These are phyloP conservation scores for Muntiacus reevesi DNA, from an alignment of 2,113 vertebrate species.

Conservation along the genomic window DNA sequence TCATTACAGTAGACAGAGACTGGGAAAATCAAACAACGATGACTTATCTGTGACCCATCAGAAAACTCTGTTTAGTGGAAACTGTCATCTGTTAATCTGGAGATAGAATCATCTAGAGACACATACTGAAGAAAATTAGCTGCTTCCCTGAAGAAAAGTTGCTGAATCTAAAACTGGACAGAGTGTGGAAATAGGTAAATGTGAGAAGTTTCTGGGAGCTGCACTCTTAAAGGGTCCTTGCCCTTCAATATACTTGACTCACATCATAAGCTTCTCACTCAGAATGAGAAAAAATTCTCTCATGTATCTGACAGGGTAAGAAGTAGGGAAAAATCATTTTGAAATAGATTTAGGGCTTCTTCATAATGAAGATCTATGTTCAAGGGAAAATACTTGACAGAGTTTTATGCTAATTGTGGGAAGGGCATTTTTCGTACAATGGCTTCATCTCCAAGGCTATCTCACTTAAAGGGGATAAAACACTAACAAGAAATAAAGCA, in stretches of 20 bases:
- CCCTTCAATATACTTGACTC: background rate
- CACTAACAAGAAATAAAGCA: background rate
- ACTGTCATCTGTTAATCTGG: background rate
- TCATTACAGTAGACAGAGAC: background rate
- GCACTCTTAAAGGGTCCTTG: fast-evolving
- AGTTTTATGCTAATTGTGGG: background rate
- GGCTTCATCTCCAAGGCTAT: background rate
- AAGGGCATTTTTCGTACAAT: background rate
- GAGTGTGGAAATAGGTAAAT: background rate
- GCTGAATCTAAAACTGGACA: background rate
- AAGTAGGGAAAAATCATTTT: background rate
- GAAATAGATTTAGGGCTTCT: background rate
- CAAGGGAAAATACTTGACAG: background rate
- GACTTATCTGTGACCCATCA: background rate
- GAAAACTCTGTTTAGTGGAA: background rate
- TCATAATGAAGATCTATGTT: background rate
- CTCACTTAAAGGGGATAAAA: background rate
- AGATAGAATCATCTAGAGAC: background rate
- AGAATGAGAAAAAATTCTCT: background rate
- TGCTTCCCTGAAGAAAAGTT: background rate
- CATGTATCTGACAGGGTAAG: background rate
- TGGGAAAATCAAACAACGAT: background rate
- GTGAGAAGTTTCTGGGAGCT: background rate
- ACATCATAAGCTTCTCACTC: background rate
- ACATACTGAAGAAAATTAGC: background rate